phyloP scores from a whole-genome alignment of 2,113 vertebrate genomes.

The Atractosteus spatula region DNA sequence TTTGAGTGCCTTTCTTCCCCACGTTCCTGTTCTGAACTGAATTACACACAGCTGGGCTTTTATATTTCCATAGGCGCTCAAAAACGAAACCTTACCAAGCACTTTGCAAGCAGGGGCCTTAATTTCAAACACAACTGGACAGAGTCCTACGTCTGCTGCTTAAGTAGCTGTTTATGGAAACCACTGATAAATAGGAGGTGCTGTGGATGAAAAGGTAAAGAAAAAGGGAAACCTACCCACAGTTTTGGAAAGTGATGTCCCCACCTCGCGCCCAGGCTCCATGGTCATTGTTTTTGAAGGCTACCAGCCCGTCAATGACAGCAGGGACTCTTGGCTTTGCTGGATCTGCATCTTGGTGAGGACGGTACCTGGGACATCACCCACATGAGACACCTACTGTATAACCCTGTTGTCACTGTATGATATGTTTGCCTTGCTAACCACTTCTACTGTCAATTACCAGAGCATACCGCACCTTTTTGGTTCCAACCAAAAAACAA shows the following conservation, averaged over 20 bases:
- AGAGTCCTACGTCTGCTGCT: no score
- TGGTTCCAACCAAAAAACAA: no score
- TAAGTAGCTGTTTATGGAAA: no score
- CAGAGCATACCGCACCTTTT: no score
- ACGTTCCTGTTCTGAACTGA: not conserved
- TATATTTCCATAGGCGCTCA: not conserved
- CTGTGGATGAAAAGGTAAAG: not conserved
- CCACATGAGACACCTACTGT: not conserved
- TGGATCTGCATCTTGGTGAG: constrained; percentile 53
- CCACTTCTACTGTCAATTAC: no score
- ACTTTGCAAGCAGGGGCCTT: no score
- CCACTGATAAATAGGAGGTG: not conserved
- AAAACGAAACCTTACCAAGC: not conserved
- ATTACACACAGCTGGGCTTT: not conserved
- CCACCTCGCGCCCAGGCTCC: constrained; percentile 44
- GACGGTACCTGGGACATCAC: constrained; percentile 38
- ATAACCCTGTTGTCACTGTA: not conserved
- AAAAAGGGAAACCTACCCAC: constrained; percentile 42
- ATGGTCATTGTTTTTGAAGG: constrained; percentile 54
- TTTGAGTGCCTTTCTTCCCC: not conserved
- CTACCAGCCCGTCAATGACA: constrained; percentile 45
- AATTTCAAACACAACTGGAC: no score
- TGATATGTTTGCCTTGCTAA: no score
- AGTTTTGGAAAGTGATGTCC: constrained; percentile 49
- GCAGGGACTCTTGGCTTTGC: constrained; percentile 45